These are phyloP conservation scores for Sebastes fasciatus DNA, from an alignment of 2,113 vertebrate genomes.

Conservation along the genomic window DNA sequence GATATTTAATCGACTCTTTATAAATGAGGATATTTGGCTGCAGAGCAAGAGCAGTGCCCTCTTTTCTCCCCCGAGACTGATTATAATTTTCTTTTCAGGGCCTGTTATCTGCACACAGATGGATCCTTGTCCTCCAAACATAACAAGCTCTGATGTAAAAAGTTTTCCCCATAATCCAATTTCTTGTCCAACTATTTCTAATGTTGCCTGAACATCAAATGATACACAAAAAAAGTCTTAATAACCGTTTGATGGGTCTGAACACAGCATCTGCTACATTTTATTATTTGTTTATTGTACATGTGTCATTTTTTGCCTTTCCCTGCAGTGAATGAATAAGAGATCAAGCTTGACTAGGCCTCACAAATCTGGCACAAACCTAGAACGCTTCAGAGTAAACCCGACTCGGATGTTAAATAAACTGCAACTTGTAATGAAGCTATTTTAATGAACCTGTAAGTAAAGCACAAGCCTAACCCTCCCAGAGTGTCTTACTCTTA, in stretches of 20 bases:
- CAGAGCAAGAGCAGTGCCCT: slow-evolving; percentile 35
- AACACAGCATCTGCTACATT: slow-evolving; percentile 25
- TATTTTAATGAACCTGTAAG: neutral
- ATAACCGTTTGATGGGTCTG: slow-evolving; percentile 28
- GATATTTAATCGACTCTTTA: slow-evolving; percentile 64
- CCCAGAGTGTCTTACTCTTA: neutral
- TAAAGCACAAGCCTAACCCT: neutral
- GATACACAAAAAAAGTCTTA: neutral
- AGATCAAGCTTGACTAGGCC: neutral
- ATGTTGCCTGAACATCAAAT: slow-evolving; percentile 24
- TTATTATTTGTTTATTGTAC: neutral
- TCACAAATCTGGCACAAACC: neutral
- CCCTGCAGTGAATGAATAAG: neutral
- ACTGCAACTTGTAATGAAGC: neutral
- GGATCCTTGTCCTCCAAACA: slow-evolving; percentile 57
- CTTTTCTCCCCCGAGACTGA: slow-evolving; percentile 58
- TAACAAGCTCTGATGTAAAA: slow-evolving; percentile 56
- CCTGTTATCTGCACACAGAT: slow-evolving; percentile 65
- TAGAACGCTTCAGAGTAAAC: neutral
- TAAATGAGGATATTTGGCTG: slow-evolving; percentile 64
- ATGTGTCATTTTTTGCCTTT: neutral
- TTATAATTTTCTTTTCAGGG: slow-evolving; percentile 66
- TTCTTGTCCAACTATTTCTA: slow-evolving; percentile 42
- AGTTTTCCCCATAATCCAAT: slow-evolving; percentile 27
- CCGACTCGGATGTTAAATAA: neutral